phyloP scores from a whole-genome alignment of 2,113 vertebrate genomes.

The Neofelis nebulosa region DNA sequence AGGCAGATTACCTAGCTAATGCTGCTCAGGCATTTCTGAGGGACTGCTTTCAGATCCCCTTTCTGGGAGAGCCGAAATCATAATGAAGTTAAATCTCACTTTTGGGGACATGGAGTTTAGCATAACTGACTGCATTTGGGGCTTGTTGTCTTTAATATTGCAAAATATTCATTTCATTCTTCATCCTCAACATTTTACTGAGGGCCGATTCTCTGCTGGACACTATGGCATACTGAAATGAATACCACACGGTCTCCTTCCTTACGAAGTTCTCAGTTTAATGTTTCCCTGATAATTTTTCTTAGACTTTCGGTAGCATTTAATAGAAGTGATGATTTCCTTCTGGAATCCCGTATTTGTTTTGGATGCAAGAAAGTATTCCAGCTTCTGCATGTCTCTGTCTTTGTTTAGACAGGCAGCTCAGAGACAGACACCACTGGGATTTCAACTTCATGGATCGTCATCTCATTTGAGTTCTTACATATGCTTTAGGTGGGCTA shows the following conservation, averaged over 20 bases:
- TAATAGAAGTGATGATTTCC: not conserved
- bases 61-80: not conserved
- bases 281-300: not conserved
- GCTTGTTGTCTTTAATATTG: not conserved
- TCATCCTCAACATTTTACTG: not conserved
- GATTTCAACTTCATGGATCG: not conserved
- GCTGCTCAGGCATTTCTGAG: not conserved
- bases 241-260: not conserved
- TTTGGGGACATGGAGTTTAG: not conserved
- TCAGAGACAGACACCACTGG: not conserved
- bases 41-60: not conserved
- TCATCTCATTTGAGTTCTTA: not conserved
- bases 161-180: not conserved
- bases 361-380: slow-evolving; percentile 10
- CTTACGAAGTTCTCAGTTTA: not conserved
- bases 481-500: not conserved
- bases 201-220: not conserved
- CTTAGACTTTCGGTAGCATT: not conserved
- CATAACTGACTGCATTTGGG: not conserved
- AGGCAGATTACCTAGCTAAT: not conserved
- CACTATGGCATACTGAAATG: not conserved
- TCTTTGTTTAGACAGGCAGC: slow-evolving; percentile 9
- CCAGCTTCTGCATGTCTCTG: not conserved
- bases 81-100: not conserved
- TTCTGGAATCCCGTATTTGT: not conserved